Conservation (phyloP, 2,113 vertebrate species). For the Panthera leo region DNA sequence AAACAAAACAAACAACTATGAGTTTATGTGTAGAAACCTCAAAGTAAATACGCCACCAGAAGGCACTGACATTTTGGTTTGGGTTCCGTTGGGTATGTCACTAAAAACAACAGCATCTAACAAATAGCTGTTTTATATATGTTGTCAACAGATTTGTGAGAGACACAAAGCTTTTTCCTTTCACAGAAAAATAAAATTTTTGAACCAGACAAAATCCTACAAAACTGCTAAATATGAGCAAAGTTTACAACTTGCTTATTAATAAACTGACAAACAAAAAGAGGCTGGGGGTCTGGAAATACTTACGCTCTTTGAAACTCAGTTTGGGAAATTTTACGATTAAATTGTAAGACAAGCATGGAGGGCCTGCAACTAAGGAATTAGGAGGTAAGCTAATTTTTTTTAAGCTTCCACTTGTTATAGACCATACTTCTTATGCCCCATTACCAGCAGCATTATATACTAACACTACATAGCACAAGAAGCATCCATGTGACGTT, state of each 20-base stretch:
- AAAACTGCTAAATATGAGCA: not conserved
- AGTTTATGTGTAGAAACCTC: not conserved
- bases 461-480: not conserved
- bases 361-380: not conserved
- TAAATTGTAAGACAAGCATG: not conserved
- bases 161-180: not conserved
- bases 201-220: not conserved
- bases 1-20: not conserved
- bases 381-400: not conserved
- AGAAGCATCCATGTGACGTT: not conserved
- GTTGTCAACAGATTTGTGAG: not conserved
- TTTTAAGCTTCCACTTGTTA: not conserved
- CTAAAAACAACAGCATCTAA: not conserved
- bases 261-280: constrained; percentile 4
- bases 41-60: not conserved
- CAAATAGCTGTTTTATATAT: not conserved
- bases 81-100: not conserved
- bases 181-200: not conserved
- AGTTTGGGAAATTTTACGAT: not conserved
- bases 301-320: not conserved
- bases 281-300: not conserved
- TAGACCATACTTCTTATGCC: rapidly evolving
- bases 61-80: not conserved
- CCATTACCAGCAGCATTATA: not conserved
- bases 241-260: not conserved